phyloP scores from a whole-genome alignment of 2,113 vertebrate species.

The Physeter macrocephalus region DNA sequence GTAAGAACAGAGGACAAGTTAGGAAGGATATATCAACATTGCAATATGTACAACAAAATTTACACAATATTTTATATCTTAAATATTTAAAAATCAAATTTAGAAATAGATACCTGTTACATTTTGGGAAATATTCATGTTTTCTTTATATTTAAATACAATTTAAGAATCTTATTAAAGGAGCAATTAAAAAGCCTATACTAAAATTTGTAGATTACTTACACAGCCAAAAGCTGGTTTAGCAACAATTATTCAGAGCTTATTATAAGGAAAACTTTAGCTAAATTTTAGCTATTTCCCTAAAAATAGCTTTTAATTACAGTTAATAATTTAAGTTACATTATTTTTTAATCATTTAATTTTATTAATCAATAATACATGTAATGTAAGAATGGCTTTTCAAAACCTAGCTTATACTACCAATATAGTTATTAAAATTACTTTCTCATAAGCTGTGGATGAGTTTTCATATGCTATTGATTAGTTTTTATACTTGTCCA shows the following conservation, averaged over 20 bases:
- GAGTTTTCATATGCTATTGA: neutral
- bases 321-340: neutral
- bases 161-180: neutral
- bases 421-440: neutral
- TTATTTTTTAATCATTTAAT: neutral
- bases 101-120: neutral
- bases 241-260: neutral
- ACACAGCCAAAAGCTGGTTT: neutral
- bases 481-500: neutral
- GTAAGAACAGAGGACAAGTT: neutral
- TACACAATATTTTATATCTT: neutral
- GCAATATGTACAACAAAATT: neutral
- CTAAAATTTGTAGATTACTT: neutral
- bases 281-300: neutral
- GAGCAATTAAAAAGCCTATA: neutral
- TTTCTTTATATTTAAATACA: neutral
- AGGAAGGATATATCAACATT: neutral
- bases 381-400: neutral
- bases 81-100: neutral
- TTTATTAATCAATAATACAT: neutral
- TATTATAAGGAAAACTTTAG: neutral
- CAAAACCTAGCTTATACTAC: neutral
- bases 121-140: neutral
- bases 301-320: neutral
- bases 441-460: neutral